A percentile compares a stretch with the other conserved stretches of the same genome.
These are phyloP conservation scores for Trypoxylon attenuatum DNA, from an alignment of 2,888 invertebrate genomes.

Conservation along the genomic window DNA sequence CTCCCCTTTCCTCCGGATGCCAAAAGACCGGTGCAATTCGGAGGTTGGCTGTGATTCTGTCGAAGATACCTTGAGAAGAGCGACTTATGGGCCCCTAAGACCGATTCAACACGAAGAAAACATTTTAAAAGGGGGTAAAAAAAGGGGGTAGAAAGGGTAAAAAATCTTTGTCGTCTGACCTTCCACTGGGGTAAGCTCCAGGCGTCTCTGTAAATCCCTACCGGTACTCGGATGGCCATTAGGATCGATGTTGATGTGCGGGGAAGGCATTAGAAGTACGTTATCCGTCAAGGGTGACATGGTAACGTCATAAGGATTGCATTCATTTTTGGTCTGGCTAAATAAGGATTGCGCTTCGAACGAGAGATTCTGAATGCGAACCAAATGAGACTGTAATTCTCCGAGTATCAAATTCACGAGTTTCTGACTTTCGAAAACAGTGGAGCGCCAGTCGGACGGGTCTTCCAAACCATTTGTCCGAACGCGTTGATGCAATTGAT, in stretches of 20 bases:
- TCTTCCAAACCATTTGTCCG: conserved; percentile 43
- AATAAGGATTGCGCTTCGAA: conserved; percentile 23
- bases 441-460: too few species aligned
- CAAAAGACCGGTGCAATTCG: too few species aligned
- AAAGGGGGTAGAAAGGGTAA: background rate
- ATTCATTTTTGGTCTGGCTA: conserved; percentile 12
- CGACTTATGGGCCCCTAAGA: conserved; percentile 51
- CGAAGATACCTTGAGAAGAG: conserved; percentile 58
- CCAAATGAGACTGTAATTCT: conserved; percentile 1
- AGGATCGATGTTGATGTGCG: conserved; percentile 60
- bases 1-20: conserved; percentile 46
- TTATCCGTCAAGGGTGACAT: conserved; percentile 41
- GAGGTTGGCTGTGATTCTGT: conserved; percentile 23
- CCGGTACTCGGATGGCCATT: conserved; percentile 34
- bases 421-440: conserved; percentile 34
- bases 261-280: conserved; percentile 63
- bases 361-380: conserved; percentile 23
- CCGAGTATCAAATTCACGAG: background rate
- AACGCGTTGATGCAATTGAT: conserved; percentile 42
- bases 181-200: conserved; percentile 67
- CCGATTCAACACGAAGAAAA: background rate
- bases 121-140: background rate
- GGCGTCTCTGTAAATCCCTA: conserved; percentile 50
- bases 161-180: conserved; percentile 33
- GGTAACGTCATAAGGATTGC: conserved; percentile 21